phyloP scores from a whole-genome alignment of 2,888 invertebrate species.

The Drosophila rellima region DNA sequence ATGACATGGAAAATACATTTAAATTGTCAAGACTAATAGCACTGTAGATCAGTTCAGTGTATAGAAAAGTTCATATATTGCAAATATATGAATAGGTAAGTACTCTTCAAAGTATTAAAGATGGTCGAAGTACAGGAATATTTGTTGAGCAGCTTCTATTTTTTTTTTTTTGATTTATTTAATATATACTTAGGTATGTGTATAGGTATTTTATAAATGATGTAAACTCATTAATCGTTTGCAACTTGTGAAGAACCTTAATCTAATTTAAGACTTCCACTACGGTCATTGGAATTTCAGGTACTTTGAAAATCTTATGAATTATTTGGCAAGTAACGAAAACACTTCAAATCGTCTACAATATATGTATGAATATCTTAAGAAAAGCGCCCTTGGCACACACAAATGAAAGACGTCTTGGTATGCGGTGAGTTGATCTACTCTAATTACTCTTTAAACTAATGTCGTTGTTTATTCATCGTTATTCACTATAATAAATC shows the following conservation, averaged over 20 bases:
- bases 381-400: constrained; percentile 51
- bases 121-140: constrained; percentile 42
- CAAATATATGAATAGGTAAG: constrained; percentile 1
- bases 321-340: constrained; percentile 74
- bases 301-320: constrained; percentile 81
- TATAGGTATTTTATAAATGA: constrained; percentile 30
- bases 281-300: constrained; percentile 74
- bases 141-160: constrained; percentile 46
- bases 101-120: constrained; percentile 37
- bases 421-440: constrained; percentile 61
- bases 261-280: constrained; percentile 69
- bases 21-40: constrained; percentile 6
- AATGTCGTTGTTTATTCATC: constrained; percentile 34
- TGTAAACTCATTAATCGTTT: constrained; percentile 48
- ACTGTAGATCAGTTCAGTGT: neutral
- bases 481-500: constrained; percentile 34
- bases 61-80: constrained; percentile 4
- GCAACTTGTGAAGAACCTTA: constrained; percentile 60
- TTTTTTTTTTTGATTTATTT: neutral
- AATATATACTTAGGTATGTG: constrained; percentile 18
- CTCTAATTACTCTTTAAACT: constrained; percentile 62
- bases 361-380: constrained; percentile 32
- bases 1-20: constrained; percentile 21
- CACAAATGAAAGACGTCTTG: constrained; percentile 63
- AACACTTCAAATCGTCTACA: constrained; percentile 52